Conservation (phyloP, 2,888 invertebrate species). For the Drosophila colorata region DNA sequence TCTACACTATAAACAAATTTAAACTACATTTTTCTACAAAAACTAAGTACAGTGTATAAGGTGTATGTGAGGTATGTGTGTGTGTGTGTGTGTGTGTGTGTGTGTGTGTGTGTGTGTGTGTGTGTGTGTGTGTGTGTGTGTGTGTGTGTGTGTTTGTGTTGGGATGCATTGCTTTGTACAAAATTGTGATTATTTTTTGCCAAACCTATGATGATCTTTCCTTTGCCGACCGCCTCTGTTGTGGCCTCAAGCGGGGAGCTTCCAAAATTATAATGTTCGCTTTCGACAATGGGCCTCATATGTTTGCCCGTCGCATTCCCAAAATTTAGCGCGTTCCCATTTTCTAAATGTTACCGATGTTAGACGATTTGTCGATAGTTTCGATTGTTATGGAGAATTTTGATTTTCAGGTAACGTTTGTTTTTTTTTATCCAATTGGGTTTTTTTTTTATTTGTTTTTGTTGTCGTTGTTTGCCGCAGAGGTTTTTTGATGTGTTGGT, state of each 20-base stretch:
- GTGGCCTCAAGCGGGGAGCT: constrained; percentile 62
- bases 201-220: constrained; percentile 87
- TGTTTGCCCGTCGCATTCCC: constrained; percentile 67
- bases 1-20: constrained; percentile 31
- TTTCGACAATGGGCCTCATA: constrained; percentile 82
- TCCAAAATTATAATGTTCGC: constrained; percentile 75
- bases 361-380: constrained; percentile 22
- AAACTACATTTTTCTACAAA: constrained; percentile 16
- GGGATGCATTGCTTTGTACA: constrained; percentile 66
- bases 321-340: constrained; percentile 60
- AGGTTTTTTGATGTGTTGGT: constrained; percentile 40
- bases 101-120: constrained; percentile 12
- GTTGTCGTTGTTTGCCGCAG: constrained; percentile 41
- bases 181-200: constrained; percentile 70
- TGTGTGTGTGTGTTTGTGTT: constrained; percentile 25
- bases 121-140: constrained; percentile 4
- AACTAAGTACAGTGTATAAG: constrained; percentile 31
- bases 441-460: constrained; percentile 31
- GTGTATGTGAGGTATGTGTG: constrained; percentile 13
- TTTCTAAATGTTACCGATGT: constrained; percentile 48
- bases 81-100: constrained; percentile 11
- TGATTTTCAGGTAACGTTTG: constrained; percentile 32
- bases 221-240: constrained; percentile 79
- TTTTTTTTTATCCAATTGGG: constrained; percentile 45
- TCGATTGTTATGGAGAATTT: constrained; percentile 41